Evolutionary conservation across 1,140 invertebrate genomes (phyloP), one percentile per base, ranked within the genome.

Genomic region (Drosophila takahashii): DNA sequence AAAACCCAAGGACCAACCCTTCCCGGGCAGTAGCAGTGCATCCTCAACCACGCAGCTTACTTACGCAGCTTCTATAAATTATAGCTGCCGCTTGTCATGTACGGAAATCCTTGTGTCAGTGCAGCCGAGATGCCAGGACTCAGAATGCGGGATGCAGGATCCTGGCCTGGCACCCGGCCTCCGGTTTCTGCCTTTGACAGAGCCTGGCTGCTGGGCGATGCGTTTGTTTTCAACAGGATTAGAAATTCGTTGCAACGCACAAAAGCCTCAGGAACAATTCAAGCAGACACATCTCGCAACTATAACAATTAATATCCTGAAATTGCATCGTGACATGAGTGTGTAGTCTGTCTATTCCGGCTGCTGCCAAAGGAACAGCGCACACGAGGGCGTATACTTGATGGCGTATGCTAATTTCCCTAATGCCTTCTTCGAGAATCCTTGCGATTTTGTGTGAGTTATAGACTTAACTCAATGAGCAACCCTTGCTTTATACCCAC

Each of bases 41-140:
- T 74, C 83, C 83, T 71, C 71, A 72, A 60, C 73, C 62, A 80
- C 72, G 84, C 79, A 87, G 80, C 84, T 80, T 90, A 81, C 71
- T 77, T 87, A 87, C 81, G 73, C 78, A 81, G 83, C 77, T 69
- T 87, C 85, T 84, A 90, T 89, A 89, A 89, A 89, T 89, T 89
- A 89, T 89, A 89, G 84, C 84, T 89, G 80, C 85, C 87, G 84
- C 84, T 89, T 89, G 84, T 89, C 84, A 89, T 89, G 84, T 89
- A 80, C 85, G 85, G 80, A 89, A 89, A 89, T 89, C 84, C 85
- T 80, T 85, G 85, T 89, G 84, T 89, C 84, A 89, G 85, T 90
- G 84, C 79, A 90, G 76, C 84, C 81, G 62, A 84, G 76, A 77
- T 79, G 70, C 61, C 54, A 69, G 61, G 50, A 70, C 36, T 57